phyloP scores from a whole-genome alignment of 2,113 vertebrate species.

The Monopterus albus region DNA sequence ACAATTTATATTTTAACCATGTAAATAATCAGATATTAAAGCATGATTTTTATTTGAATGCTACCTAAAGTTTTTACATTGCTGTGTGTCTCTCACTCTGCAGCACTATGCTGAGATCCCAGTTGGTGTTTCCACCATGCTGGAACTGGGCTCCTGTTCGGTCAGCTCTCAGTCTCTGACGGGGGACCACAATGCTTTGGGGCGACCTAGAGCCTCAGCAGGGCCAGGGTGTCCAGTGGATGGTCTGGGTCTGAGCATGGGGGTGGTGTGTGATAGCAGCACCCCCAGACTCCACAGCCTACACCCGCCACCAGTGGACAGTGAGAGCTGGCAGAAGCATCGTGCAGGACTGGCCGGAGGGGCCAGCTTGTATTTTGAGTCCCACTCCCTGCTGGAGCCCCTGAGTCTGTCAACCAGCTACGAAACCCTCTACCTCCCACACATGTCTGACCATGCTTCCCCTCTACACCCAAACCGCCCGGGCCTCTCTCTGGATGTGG shows the following conservation, averaged over 20 bases:
- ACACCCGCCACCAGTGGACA: constrained; percentile 77
- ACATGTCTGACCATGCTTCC: constrained; percentile 43
- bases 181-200: constrained; percentile 75
- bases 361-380: constrained; percentile 67
- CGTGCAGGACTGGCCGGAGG: constrained; percentile 77
- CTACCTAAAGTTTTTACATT: neutral
- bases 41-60: neutral
- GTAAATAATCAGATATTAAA: neutral
- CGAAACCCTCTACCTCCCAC: constrained; percentile 83
- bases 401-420: constrained; percentile 83
- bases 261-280: constrained; percentile 51
- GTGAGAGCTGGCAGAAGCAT: constrained; percentile 89
- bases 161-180: constrained; percentile 83
- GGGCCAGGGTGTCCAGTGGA: constrained; percentile 51
- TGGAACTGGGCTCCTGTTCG: constrained; percentile 87
- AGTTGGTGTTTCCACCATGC: constrained; percentile 82
- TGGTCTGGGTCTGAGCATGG: constrained; percentile 63
- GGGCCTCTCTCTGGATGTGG: constrained; percentile 78
- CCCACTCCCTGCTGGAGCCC: constrained; percentile 84
- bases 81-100: neutral
- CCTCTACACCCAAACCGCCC: constrained; percentile 63
- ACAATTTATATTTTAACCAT: no score
- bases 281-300: constrained; percentile 78
- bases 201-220: constrained; percentile 21
- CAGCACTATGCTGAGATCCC: constrained; percentile 89